These are phyloP conservation scores for Xanthia icteritia DNA, from an alignment of 2,888 invertebrate genomes.

Conservation along the genomic window DNA sequence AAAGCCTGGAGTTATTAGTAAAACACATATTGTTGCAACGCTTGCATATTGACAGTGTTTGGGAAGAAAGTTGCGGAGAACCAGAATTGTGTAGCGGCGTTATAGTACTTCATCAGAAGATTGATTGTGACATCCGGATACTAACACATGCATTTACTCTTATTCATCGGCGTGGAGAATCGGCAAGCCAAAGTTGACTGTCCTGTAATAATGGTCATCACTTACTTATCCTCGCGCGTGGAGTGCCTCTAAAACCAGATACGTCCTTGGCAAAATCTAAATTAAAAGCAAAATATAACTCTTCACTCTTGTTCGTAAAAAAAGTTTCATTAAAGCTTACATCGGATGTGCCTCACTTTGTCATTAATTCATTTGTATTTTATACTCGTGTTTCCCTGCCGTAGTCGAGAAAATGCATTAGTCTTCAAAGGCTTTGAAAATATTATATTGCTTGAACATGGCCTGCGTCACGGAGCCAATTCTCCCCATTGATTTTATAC, in stretches of 20 bases:
- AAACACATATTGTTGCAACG: not conserved
- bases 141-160: not conserved
- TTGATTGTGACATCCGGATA: not conserved
- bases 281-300: not conserved
- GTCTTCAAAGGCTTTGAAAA: not conserved
- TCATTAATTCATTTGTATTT: not conserved
- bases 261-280: not conserved
- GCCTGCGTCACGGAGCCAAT: not conserved
- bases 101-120: not conserved
- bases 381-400: not conserved
- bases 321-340: not conserved
- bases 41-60: not conserved
- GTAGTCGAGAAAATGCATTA: not conserved
- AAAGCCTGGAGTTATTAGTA: not conserved
- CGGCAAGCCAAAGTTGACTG: not conserved
- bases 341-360: not conserved
- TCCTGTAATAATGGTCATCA: not conserved
- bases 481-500: not conserved
- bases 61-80: not conserved
- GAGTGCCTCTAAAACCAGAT: not conserved
- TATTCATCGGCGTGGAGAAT: not conserved
- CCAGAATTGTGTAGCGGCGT: not conserved
- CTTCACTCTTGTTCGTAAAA: not conserved
- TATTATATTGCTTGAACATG: not conserved
- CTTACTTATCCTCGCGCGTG: not conserved